Conservation (phyloP, 2,888 invertebrate genomes). For the Drosophila dives region DNA sequence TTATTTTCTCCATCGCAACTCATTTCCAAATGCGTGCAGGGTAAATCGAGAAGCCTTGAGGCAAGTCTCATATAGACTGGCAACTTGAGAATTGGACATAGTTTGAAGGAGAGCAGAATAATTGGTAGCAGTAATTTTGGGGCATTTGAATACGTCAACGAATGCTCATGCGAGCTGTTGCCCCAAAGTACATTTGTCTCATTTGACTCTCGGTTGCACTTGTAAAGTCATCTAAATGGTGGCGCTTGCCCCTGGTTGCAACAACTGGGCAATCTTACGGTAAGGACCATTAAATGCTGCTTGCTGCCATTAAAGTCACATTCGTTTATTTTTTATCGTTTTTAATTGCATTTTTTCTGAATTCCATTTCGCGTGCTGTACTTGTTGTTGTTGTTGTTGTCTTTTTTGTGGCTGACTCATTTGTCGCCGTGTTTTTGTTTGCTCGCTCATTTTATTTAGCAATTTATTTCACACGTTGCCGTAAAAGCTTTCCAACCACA, state of each 20-base stretch:
- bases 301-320: conserved; percentile 69
- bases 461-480: conserved; percentile 79
- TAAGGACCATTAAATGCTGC: conserved; percentile 60
- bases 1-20: neutral
- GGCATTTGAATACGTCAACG: neutral
- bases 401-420: conserved; percentile 55
- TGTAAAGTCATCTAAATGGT: conserved; percentile 18
- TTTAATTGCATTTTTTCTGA: conserved; percentile 71
- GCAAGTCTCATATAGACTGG: conserved; percentile 49
- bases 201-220: conserved; percentile 3
- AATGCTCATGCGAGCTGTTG: neutral
- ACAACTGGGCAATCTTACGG: conserved; percentile 31
- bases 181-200: neutral
- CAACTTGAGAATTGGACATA: conserved; percentile 20
- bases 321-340: conserved; percentile 76
- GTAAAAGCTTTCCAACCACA: conserved; percentile 37
- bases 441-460: conserved; percentile 82
- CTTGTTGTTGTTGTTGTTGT: conserved; percentile 11
- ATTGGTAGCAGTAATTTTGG: neutral
- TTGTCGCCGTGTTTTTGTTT: conserved; percentile 71
- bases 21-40: neutral
- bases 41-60: conserved; percentile 21
- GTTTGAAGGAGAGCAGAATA: neutral
- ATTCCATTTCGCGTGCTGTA: conserved; percentile 22
- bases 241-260: conserved; percentile 1